phyloP scores from a whole-genome alignment of 1,140 invertebrate species.

The Sycophaga agraensis region DNA sequence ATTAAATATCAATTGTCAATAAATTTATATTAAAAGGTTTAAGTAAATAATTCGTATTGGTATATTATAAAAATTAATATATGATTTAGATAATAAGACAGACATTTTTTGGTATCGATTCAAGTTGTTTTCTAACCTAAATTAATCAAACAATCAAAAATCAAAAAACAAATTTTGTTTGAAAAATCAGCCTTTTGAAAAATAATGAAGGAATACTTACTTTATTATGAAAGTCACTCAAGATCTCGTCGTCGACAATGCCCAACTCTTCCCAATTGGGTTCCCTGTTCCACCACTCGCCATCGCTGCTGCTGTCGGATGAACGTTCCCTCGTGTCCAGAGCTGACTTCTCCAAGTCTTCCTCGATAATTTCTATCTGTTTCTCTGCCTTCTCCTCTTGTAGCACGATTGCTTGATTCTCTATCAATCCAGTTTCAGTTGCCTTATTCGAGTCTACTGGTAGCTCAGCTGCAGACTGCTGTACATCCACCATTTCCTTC shows the following conservation, averaged over 20 bases:
- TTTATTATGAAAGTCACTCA: conserved; percentile 60
- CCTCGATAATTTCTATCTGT: background rate
- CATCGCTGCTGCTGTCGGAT: conserved; percentile 40
- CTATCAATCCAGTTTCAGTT: background rate
- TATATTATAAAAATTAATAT: too few relatives aligned
- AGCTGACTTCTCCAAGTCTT: background rate
- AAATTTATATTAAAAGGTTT: too few relatives aligned
- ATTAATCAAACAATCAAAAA: too few relatives aligned
- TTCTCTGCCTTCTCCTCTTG: background rate
- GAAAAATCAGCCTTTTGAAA: too few relatives aligned
- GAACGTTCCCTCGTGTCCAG: conserved; percentile 27
- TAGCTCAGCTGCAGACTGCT: conserved; percentile 18
- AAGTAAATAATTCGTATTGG: too few relatives aligned
- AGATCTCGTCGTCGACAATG: conserved; percentile 55
- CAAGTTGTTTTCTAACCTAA: background rate
- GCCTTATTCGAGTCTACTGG: conserved; percentile 17
- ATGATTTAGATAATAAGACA: too few relatives aligned
- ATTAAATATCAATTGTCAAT: too few relatives aligned
- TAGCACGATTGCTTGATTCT: background rate
- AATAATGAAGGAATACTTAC: too few relatives aligned
- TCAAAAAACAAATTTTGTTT: too few relatives aligned
- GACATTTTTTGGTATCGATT: too few relatives aligned
- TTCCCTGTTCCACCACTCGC: conserved; percentile 41
- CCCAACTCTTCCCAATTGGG: conserved; percentile 59
- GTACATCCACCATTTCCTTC: background rate